phyloP scores from a whole-genome alignment of 2,888 invertebrate species.

The Molorchus minor region DNA sequence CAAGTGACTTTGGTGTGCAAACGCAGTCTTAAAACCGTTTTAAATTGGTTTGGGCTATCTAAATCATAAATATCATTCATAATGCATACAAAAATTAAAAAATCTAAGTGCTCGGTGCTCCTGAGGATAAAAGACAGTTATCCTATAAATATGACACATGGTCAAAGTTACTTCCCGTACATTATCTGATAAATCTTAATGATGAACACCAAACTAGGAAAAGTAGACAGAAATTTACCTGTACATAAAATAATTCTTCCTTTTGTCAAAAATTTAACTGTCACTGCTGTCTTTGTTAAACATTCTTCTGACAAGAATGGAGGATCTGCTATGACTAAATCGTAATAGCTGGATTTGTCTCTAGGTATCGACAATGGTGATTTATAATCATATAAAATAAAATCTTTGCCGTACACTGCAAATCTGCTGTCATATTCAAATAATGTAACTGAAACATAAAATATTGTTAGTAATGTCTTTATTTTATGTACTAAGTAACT shows the following conservation, averaged over 20 bases:
- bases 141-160: no score
- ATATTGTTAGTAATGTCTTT: no score
- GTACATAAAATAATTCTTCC: conserved; percentile 87
- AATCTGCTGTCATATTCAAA: conserved; percentile 88
- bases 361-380: conserved; percentile 73
- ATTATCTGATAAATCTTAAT: no score
- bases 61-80: no score
- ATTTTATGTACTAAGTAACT: neutral
- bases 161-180: no score
- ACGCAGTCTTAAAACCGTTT: no score
- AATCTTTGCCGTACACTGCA: conserved; percentile 79
- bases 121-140: no score
- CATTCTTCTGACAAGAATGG: conserved; percentile 96
- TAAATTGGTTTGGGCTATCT: no score
- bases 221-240: conserved; percentile 64
- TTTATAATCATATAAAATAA: conserved; percentile 89
- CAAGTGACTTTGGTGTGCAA: no score
- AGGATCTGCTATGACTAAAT: conserved; percentile 91
- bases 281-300: conserved; percentile 81
- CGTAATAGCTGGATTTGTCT: conserved; percentile 71
- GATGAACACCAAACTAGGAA: no score
- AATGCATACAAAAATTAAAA: no score
- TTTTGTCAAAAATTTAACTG: conserved; percentile 76
- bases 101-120: no score
- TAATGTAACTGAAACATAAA: conserved; percentile 56